phyloP scores from a whole-genome alignment of 2,888 invertebrate species.

The Eupeodes latifasciatus region DNA sequence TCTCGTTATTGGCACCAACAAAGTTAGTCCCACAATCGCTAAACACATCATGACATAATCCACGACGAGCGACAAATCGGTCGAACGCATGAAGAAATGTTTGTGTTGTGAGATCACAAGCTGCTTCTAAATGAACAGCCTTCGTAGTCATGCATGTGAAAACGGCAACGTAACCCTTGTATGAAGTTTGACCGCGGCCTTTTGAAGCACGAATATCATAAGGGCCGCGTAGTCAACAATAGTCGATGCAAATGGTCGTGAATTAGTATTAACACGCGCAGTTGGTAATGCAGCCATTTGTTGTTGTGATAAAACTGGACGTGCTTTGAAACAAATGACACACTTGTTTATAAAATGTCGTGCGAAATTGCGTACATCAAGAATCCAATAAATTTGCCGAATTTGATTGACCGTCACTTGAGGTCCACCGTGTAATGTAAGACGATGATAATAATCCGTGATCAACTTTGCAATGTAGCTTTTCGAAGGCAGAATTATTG shows the following conservation, averaged over 20 bases:
- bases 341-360: background rate
- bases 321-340: slow-evolving; percentile 51
- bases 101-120: background rate
- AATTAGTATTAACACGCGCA: background rate
- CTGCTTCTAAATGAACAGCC: background rate
- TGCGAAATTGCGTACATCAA: background rate
- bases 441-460: background rate
- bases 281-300: slow-evolving; percentile 37
- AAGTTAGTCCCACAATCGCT: background rate
- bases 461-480: background rate
- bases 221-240: background rate
- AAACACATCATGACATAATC: slow-evolving; percentile 1
- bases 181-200: background rate
- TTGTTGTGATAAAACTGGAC: slow-evolving; percentile 46
- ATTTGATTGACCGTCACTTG: slow-evolving; percentile 36
- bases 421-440: no score
- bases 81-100: background rate
- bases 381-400: slow-evolving; percentile 1
- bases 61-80: background rate
- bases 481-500: background rate
- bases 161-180: no score
- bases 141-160: no score
- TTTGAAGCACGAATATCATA: background rate
- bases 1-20: background rate
- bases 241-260: slow-evolving; percentile 1